phyloP scores from a whole-genome alignment of 2,888 invertebrate genomes.

The Catocala nupta region DNA sequence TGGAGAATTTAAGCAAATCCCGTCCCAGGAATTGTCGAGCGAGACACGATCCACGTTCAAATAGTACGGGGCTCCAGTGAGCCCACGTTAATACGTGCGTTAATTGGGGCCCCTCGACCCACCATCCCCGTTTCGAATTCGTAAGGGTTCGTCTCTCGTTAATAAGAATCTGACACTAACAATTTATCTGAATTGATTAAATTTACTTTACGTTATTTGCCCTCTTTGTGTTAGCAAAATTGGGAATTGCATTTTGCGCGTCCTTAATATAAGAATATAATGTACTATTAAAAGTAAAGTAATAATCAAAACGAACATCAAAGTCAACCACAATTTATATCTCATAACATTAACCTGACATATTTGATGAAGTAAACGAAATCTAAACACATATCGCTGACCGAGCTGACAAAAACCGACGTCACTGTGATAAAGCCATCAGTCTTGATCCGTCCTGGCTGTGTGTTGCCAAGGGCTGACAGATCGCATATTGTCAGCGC shows the following conservation, averaged over 20 bases:
- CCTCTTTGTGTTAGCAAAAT: conserved; percentile 27
- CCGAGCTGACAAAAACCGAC: conserved; percentile 41
- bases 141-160: conserved; percentile 47
- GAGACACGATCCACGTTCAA: conserved; percentile 51
- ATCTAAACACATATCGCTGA: conserved; percentile 53
- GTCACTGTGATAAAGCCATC: conserved; percentile 62
- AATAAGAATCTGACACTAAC: conserved; percentile 53
- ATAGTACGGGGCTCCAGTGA: conserved; percentile 49
- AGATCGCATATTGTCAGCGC: conserved; percentile 75
- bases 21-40: conserved; percentile 35
- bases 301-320: too few relatives aligned
- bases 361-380: conserved; percentile 39
- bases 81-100: conserved; percentile 59
- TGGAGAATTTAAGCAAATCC: conserved; percentile 52
- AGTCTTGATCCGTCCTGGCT: conserved; percentile 63
- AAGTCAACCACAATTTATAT: background rate
- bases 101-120: conserved; percentile 55
- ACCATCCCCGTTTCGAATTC: conserved; percentile 33
- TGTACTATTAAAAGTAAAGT: background rate
- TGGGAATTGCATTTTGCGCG: background rate
- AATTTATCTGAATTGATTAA: conserved; percentile 50
- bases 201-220: conserved; percentile 39
- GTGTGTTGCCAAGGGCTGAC: conserved; percentile 60
- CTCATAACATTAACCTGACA: background rate
- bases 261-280: background rate